phyloP scores from a whole-genome alignment of 2,113 vertebrate genomes.

The Argyrosomus japonicus region DNA sequence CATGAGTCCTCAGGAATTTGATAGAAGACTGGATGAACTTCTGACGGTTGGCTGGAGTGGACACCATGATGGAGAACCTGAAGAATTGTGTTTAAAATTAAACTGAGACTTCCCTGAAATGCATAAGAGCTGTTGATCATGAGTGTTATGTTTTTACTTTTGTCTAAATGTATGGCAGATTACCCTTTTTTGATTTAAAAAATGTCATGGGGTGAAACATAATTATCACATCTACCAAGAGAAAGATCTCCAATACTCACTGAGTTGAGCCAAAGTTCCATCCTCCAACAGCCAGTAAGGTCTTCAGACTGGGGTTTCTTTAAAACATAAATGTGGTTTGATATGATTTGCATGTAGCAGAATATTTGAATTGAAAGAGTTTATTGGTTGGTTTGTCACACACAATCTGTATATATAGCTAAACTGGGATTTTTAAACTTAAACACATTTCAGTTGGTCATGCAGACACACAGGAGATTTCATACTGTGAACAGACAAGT shows the following conservation, averaged over 20 bases:
- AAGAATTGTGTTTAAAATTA: too few species aligned
- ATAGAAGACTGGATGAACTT: slow-evolving; percentile 86
- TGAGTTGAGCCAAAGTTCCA: slow-evolving; percentile 24
- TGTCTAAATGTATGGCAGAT: background rate
- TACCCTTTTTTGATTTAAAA: background rate
- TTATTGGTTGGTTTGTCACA: background rate
- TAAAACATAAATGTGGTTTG: background rate
- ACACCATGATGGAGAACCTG: slow-evolving; percentile 86
- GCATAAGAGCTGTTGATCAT: background rate
- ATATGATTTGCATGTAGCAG: background rate
- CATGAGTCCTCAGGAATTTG: slow-evolving; percentile 80
- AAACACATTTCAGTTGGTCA: background rate
- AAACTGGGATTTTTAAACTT: background rate
- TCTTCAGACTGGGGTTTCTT: slow-evolving; percentile 12
- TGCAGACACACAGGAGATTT: background rate
- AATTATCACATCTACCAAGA: too few species aligned
- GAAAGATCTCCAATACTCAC: background rate
- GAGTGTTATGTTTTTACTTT: background rate
- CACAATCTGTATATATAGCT: background rate
- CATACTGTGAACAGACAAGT: background rate
- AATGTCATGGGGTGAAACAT: background rate
- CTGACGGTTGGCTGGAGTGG: slow-evolving; percentile 76
- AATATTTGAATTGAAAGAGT: background rate
- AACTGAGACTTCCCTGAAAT: background rate
- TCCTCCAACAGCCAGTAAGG: slow-evolving; percentile 23